Percentiles rank a stretch among this genome's conserved stretches.
Conservation (phyloP, 2,888 invertebrate genomes). For the Ommatoiulus sabulosus region DNA sequence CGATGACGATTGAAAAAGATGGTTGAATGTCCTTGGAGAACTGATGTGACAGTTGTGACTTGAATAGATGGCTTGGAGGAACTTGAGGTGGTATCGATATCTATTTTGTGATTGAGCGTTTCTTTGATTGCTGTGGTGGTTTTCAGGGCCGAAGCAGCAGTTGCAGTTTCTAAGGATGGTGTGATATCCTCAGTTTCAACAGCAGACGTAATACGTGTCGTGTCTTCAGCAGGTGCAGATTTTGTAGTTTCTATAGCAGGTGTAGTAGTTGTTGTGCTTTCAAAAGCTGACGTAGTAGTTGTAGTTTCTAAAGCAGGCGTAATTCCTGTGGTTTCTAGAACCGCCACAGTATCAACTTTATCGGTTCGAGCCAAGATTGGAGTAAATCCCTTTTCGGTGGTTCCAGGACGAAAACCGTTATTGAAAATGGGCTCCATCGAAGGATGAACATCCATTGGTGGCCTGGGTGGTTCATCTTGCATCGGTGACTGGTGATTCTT, state of each 20-base stretch:
- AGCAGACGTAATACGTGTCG: background rate
- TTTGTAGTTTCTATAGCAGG: background rate
- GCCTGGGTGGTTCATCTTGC: slow-evolving; percentile 21
- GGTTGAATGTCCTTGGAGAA: slow-evolving; percentile 60
- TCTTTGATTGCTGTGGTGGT: slow-evolving; percentile 29
- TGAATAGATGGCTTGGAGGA: background rate
- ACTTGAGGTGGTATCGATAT: background rate
- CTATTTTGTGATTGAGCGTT: background rate
- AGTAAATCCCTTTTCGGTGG: slow-evolving; percentile 60
- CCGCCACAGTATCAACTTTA: background rate
- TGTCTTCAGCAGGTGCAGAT: background rate
- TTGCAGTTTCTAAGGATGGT: background rate
- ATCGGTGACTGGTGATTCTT: slow-evolving; percentile 24
- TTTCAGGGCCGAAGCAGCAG: background rate
- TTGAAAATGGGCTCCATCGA: slow-evolving; percentile 56
- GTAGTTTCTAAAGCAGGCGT: background rate
- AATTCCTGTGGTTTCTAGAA: background rate
- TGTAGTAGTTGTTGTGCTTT: background rate
- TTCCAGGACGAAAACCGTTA: slow-evolving; percentile 59
- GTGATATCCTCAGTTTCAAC: background rate
- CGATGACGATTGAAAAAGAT: slow-evolving; percentile 58
- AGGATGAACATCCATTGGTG: slow-evolving; percentile 39
- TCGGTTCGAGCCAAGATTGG: slow-evolving; percentile 56
- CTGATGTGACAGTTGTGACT: slow-evolving; percentile 60
- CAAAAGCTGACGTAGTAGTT: background rate